Evolutionary conservation across 2,888 invertebrate species (phyloP), one percentile per base, ranked within the genome.

Genomic region (Geotrupes spiniger): DNA sequence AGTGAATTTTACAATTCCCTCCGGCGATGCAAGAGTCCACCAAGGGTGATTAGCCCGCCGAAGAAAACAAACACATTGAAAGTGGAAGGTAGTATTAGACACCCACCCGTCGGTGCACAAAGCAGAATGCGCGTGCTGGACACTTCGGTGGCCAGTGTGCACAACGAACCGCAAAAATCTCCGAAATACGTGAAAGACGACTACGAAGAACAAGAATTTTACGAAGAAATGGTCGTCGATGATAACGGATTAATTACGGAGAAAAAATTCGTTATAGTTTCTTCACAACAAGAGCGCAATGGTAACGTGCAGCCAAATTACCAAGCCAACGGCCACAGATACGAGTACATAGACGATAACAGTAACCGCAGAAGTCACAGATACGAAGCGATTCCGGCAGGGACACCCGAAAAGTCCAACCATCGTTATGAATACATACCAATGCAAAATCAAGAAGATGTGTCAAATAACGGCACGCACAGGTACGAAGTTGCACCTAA

Each of bases 1-100:
- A 88, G 88, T 66, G 89, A 89, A 64, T 83, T 76, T 57, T 76
- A 66, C 72, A 56, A 62, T 74, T 21, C 77, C 63, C 45, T 47
- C 31, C 49, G 49, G 28, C 47, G 52, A 27, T 47, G 49, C 27
- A 43, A 36, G 40, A 49, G 49, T 46, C 52, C 52, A 4, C 48
- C 41, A 16, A 45, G 46, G 38, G 14, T 33, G 12, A 36, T 36
- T 5, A 25, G 27, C 28, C 6, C 21, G 21, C 3, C 21, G 21
- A 21, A 21, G 41, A 41, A 9, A 42, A 36, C 31, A 9, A 31
- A 9, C 31, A 11, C 12, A 3, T 5, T 21, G 10, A 21, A 21
- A 21, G 21, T 21, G 21, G 21, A 21, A 21, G 21, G 21, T 6
- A 61, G 51, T 48, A 42, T 63, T 9, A 54, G 74, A 28, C 70